These are phyloP conservation scores for Clarias gariepinus DNA, from an alignment of 2,113 vertebrate genomes.

Conservation along the genomic window DNA sequence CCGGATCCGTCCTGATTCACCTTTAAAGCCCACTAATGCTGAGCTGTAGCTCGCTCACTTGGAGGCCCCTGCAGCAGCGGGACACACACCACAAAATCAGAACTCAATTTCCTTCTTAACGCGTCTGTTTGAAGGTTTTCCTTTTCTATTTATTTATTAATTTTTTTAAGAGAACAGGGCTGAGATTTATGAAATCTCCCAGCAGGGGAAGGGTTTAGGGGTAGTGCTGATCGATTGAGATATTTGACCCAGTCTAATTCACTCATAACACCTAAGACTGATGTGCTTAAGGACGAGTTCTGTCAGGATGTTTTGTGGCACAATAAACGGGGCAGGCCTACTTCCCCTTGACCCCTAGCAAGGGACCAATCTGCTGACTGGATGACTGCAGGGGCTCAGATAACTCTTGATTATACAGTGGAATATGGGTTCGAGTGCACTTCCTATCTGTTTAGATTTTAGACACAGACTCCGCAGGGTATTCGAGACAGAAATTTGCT, in stretches of 20 bases:
- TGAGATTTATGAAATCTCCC: slow-evolving; percentile 47
- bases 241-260: slow-evolving; percentile 23
- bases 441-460: not conserved
- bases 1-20: slow-evolving; percentile 17
- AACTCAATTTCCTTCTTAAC: slow-evolving; percentile 55
- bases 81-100: slow-evolving; percentile 50
- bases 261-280: slow-evolving; percentile 23
- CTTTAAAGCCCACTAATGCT: slow-evolving; percentile 19
- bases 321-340: slow-evolving; percentile 20
- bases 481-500: not conserved
- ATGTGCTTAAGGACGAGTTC: slow-evolving; percentile 29
- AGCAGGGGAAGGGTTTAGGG: not conserved
- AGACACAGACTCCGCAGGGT: not conserved
- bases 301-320: slow-evolving; percentile 33
- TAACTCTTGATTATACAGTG: slow-evolving; percentile 42
- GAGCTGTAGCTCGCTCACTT: not conserved
- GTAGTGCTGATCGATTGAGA: slow-evolving; percentile 37
- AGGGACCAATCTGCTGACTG: slow-evolving; percentile 41
- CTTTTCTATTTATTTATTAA: not conserved
- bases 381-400: slow-evolving; percentile 39
- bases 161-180: not conserved
- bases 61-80: not conserved
- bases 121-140: slow-evolving; percentile 44
- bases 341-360: slow-evolving; percentile 35
- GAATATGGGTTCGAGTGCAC: slow-evolving; percentile 3